A percentile compares a stretch with the other conserved stretches of the same genome.
phyloP scores from a whole-genome alignment of 2,888 invertebrate species.

The Globia sparganii region DNA sequence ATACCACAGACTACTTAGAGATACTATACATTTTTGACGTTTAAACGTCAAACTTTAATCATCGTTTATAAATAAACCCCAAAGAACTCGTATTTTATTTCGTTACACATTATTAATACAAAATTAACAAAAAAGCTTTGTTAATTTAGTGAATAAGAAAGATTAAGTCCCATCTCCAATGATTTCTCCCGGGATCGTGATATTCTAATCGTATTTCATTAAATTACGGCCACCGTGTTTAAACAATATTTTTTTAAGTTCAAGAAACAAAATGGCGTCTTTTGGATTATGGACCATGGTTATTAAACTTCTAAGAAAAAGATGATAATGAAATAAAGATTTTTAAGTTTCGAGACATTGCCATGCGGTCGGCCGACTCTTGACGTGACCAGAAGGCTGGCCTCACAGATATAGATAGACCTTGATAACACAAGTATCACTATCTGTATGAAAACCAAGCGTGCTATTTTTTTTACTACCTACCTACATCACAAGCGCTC shows the following conservation, averaged over 20 bases:
- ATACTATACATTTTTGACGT: too few relatives aligned
- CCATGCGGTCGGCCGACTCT: too few relatives aligned
- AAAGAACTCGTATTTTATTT: background rate
- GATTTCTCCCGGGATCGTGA: constrained; percentile 57
- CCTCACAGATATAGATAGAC: too few relatives aligned
- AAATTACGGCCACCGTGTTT: constrained; percentile 22
- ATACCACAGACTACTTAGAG: too few relatives aligned
- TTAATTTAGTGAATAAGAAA: constrained; percentile 20
- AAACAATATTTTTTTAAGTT: constrained; percentile 26
- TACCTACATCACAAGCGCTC: too few relatives aligned
- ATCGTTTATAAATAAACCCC: too few relatives aligned
- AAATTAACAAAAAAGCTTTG: background rate
- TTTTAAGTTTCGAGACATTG: background rate
- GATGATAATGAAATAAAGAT: background rate
- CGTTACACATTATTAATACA: background rate
- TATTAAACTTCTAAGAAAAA: background rate
- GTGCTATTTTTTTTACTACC: too few relatives aligned
- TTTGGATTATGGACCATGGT: background rate
- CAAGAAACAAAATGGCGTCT: constrained; percentile 10
- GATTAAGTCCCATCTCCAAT: constrained; percentile 34
- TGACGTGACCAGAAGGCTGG: too few relatives aligned
- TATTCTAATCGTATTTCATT: constrained; percentile 44
- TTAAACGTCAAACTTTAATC: too few relatives aligned
- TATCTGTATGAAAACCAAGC: too few relatives aligned
- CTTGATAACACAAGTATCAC: too few relatives aligned